A percentile compares a stretch with the other conserved stretches of the same genome.
phyloP scores from a whole-genome alignment of 2,888 invertebrate genomes.

The Sminthurides aquaticus region DNA sequence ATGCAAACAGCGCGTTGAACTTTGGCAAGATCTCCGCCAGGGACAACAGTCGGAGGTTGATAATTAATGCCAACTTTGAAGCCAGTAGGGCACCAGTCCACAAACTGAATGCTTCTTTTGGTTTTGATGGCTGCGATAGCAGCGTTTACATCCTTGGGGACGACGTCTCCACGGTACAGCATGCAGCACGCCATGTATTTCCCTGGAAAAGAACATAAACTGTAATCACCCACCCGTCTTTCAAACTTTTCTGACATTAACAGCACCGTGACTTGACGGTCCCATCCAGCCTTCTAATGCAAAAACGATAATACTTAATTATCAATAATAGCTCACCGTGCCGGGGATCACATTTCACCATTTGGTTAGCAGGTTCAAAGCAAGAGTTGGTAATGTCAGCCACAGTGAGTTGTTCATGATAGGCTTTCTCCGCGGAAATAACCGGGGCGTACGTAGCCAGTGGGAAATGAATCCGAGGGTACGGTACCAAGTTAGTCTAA shows the following conservation, averaged over 20 bases:
- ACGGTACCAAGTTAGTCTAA: conserved; percentile 61
- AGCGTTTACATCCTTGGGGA: conserved; percentile 62
- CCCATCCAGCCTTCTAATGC: no score
- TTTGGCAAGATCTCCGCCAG: conserved; percentile 52
- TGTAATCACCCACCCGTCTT: no score
- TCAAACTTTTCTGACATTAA: no score
- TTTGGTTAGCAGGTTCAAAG: conserved; percentile 92
- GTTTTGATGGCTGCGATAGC: conserved; percentile 64
- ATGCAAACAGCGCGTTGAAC: conserved; percentile 78
- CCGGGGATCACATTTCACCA: conserved; percentile 47
- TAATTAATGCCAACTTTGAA: conserved; percentile 47
- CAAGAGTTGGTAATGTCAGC: conserved; percentile 79
- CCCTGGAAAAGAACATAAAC: conserved; percentile 2
- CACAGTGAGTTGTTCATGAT: conserved; percentile 60
- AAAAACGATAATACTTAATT: not conserved
- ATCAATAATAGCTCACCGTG: conserved; percentile 7
- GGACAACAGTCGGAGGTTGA: conserved; percentile 40
- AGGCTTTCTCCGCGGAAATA: conserved; percentile 75
- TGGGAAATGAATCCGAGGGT: conserved; percentile 54
- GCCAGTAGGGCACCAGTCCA: conserved; percentile 52
- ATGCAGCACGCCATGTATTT: conserved; percentile 61
- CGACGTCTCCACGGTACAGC: conserved; percentile 81
- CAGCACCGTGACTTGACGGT: no score
- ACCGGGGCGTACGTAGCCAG: conserved; percentile 41
- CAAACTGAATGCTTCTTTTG: conserved; percentile 53